phyloP scores from a whole-genome alignment of 2,888 invertebrate species.

The Ischnura elegans region DNA sequence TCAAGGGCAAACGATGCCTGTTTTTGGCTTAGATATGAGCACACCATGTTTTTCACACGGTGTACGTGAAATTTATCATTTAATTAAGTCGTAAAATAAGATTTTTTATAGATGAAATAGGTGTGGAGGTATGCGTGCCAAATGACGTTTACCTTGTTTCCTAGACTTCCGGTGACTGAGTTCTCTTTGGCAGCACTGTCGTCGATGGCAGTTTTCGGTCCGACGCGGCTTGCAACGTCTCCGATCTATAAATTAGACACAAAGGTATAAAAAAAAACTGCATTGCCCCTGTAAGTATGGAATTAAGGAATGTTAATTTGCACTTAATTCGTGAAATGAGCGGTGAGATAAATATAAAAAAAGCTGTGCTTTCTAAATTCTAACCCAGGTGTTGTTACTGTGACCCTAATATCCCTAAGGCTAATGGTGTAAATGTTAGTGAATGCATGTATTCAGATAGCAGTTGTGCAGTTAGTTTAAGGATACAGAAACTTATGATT shows the following conservation, averaged over 20 bases:
- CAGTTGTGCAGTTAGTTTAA: not conserved
- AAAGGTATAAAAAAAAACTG: not conserved
- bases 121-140: no score
- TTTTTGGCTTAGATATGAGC: no score
- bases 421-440: not conserved
- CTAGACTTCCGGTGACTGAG: constrained; percentile 1
- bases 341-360: not conserved
- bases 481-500: not conserved
- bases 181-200: constrained; percentile 36
- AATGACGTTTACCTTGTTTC: constrained; percentile 44
- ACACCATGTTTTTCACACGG: no score
- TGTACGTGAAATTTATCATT: no score
- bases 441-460: not conserved
- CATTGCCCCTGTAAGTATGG: not conserved
- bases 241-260: not conserved
- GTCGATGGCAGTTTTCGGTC: not conserved
- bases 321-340: not conserved
- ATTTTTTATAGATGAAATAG: no score
- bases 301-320: not conserved
- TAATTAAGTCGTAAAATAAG: no score
- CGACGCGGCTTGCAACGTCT: not conserved
- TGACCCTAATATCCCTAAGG: not conserved
- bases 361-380: not conserved
- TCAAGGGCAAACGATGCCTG: no score
- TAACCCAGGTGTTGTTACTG: not conserved